These are phyloP conservation scores for Dolomedes plantarius DNA, from an alignment of 2,888 invertebrate genomes.

Conservation along the genomic window DNA sequence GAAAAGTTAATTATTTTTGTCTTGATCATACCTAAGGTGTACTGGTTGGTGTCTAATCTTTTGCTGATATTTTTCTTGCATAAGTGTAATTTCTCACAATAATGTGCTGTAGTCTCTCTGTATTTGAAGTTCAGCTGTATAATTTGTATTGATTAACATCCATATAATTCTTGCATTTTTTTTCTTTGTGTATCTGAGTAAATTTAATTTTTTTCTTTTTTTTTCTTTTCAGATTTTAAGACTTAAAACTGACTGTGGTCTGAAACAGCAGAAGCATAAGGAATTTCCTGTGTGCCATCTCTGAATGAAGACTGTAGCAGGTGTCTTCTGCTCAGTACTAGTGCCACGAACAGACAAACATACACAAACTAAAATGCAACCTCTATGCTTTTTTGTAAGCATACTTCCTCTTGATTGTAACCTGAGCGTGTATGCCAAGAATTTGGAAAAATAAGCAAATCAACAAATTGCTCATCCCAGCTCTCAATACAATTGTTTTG, in stretches of 20 bases:
- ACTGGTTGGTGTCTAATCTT: too few relatives aligned
- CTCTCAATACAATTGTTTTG: slow-evolving; percentile 1
- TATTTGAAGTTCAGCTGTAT: too few relatives aligned
- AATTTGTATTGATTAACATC: too few relatives aligned
- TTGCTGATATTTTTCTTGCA: too few relatives aligned
- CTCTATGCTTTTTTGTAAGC: neutral
- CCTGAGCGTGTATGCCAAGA: slow-evolving; percentile 3
- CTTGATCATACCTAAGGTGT: too few relatives aligned
- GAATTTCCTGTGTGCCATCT: slow-evolving; percentile 39
- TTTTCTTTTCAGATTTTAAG: slow-evolving; percentile 7
- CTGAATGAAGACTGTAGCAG: slow-evolving; percentile 15
- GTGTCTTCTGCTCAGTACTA: slow-evolving; percentile 38
- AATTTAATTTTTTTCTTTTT: too few relatives aligned
- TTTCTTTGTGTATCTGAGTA: too few relatives aligned
- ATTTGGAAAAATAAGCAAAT: slow-evolving; percentile 1
- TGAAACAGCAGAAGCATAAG: slow-evolving; percentile 29
- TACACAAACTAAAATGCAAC: neutral
- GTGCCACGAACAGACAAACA: slow-evolving; percentile 40
- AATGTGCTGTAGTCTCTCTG: too few relatives aligned
- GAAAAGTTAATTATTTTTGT: too few relatives aligned
- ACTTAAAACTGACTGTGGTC: neutral
- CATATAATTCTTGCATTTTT: too few relatives aligned
- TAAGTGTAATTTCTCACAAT: too few relatives aligned
- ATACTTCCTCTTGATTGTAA: slow-evolving; percentile 29
- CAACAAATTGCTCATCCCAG: slow-evolving; percentile 2